Evolutionary conservation across 2,888 invertebrate species (phyloP), one percentile per base, ranked within the genome.

Genomic region (Oscheius sp.): DNA sequence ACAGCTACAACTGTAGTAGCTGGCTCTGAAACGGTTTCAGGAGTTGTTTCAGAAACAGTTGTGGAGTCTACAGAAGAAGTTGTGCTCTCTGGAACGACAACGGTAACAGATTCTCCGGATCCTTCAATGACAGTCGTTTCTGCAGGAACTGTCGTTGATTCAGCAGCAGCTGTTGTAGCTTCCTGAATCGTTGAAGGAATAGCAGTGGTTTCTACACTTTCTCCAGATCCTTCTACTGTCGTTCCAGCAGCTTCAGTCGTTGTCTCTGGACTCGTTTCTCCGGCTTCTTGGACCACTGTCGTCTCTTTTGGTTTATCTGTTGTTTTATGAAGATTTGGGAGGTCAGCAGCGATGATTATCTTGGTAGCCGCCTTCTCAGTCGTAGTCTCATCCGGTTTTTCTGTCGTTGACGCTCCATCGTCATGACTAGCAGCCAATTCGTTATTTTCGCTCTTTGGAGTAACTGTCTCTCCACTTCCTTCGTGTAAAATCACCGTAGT

Each of bases 61-160:
- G 57, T 57, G 14, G 28, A 5, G 20, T 41, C 41, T 3, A 9
- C 33, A 32, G 54, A 54, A 33, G 54, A n/a, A 20, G 33, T 20
- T 2, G 54, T 33, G 33, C 33, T 33, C 20, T 33, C 54, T 17
- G 63, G n/a, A n/a, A n/a, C n/a, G n/a, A n/a, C n/a, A n/a, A n/a
- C n/a, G n/a, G n/a, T 22, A n/a, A n/a, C 72, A 6, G 73, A 66
- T 22, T 56, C 67, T 44, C 64, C 65, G 26, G 57, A 51, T 0
- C 28, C 59, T 68, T 63, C 67, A 49, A 44, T 12, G 32, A 59
- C 24, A 20, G 70, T 9, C 9, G 74, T 65, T 26, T 67, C 67
- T 62, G 38, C 63, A 1, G 65, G 56, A 9, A 45, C 62, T 50
- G 66, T 63, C 17, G 65, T 50, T 26, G 50, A 2, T 26, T 47